Base-by-base conservation (phyloP, 2,797 vertebrate species). In the Monodelphis domestica region DNA sequence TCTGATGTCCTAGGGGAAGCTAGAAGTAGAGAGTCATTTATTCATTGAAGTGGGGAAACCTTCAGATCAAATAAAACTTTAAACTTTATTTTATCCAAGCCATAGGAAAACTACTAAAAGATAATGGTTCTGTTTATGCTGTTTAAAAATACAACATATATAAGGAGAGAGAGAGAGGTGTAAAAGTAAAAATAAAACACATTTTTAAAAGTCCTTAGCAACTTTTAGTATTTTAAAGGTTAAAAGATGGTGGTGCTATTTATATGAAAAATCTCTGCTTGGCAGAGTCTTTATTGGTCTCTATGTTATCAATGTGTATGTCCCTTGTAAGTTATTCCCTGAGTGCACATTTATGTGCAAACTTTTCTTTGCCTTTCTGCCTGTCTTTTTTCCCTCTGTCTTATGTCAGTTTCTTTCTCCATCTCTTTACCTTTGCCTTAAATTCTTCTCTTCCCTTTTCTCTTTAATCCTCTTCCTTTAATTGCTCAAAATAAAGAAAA, bases 31-130 rank as follows among this genome's bases (percentile, higher is more conserved):
- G 21, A 26, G 4, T 90, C 7, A n/a, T 96, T 95, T 55, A 56
- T 90, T 52, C 28, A 88, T 54, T 54, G 30, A 15, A n/a, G 63
- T 93, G 53, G 51, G 91, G 89, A 78, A 92, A 55, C 14, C 63
- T 55, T 53, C 87, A 63, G 38, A 9, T 15, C 57, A 51, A 95
- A 33, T 89, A 12, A 2, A 56, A 0, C 4, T 14, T 12, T 89
- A 15, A 87, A 63, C 21, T 92, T 53, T 45, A 87, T 94, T 78
- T 93, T 70, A n/a, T 78, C 30, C 94, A 91, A 50, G 4, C 29
- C 53, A 0, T 56, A 28, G 2, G 33, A 84, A 17, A 90, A 17
- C 51, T 24, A 55, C 12, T 45, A 14, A 70, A 10, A 89, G 5
- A 12, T 84, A 21, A 29, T 54, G 88, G n/a, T 45, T 63, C 9